These are phyloP conservation scores for Torymus texanus DNA, from an alignment of 2,888 invertebrate species.

Conservation along the genomic window DNA sequence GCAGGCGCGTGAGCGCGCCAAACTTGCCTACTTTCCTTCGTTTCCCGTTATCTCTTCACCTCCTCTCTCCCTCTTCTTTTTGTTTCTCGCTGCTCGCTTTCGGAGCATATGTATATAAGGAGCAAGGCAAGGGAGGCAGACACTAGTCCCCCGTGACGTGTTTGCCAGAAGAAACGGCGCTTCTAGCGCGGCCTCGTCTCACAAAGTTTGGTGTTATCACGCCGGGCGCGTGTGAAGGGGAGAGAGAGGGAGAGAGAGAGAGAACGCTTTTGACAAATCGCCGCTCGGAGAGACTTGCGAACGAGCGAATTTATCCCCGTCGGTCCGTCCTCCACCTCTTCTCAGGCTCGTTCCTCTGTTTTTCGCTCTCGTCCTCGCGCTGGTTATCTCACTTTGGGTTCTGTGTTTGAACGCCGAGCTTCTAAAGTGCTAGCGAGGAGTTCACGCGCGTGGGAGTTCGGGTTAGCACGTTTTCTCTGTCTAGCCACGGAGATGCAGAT, in stretches of 20 bases:
- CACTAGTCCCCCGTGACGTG: conserved; percentile 42
- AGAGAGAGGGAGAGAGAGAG: no score
- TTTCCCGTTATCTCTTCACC: conserved; percentile 59
- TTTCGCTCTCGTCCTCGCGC: conserved; percentile 8
- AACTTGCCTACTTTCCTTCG: conserved; percentile 43
- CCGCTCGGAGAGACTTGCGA: conserved; percentile 56
- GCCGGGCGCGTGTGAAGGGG: conserved; percentile 23
- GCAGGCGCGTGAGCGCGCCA: not conserved
- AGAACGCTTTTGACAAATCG: conserved; percentile 65
- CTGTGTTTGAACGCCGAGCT: not conserved
- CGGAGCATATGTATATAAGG: conserved; percentile 26
- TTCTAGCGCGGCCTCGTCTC: conserved; percentile 48
- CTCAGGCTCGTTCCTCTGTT: not conserved
- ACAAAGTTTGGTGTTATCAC: conserved; percentile 61
- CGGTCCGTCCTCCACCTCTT: conserved; percentile 2
- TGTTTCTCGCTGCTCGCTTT: not conserved
- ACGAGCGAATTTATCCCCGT: conserved; percentile 51
- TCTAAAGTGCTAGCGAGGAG: conserved; percentile 17
- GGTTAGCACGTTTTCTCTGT: no score
- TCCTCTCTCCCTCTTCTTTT: not conserved
- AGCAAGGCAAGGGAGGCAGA: not conserved
- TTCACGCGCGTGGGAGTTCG: no score
- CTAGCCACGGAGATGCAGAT: no score
- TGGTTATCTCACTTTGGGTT: not conserved
- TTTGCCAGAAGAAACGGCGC: conserved; percentile 9